Percentiles rank a stretch among this genome's conserved stretches.
phyloP scores from a whole-genome alignment of 2,888 invertebrate species.

The Ichneumon xanthorius region DNA sequence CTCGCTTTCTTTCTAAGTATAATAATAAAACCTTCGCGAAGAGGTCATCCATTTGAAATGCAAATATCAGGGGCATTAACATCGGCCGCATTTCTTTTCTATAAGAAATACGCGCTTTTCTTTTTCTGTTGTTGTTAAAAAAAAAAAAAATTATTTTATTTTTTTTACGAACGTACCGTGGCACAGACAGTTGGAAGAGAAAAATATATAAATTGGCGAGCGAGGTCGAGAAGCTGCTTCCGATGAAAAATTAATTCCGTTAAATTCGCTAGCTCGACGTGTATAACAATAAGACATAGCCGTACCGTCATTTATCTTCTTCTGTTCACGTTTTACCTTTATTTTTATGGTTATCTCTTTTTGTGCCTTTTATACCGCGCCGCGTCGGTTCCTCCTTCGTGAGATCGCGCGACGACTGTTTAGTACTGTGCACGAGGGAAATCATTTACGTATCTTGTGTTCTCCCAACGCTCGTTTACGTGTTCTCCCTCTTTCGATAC shows the following conservation, averaged over 20 bases:
- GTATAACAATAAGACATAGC: constrained; percentile 3
- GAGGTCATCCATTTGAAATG: constrained; percentile 65
- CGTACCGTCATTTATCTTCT: constrained; percentile 16
- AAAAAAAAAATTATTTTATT: neutral
- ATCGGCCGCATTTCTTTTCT: constrained; percentile 47
- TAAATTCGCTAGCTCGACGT: constrained; percentile 15
- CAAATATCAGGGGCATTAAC: constrained; percentile 61
- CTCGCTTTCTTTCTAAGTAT: constrained; percentile 52
- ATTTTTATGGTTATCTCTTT: neutral
- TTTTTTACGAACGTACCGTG: neutral
- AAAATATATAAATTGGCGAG: neutral
- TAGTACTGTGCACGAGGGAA: constrained; percentile 12
- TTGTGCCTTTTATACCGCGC: neutral
- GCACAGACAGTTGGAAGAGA: neutral
- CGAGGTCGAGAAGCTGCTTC: constrained; percentile 23
- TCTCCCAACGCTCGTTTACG: neutral
- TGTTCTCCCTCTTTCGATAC: constrained; percentile 1
- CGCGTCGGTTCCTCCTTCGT: neutral
- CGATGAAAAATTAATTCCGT: constrained; percentile 33
- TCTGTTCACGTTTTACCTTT: neutral
- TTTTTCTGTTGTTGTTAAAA: neutral
- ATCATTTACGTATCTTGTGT: constrained; percentile 25
- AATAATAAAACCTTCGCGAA: constrained; percentile 61
- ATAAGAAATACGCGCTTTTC: constrained; percentile 39
- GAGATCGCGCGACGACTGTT: neutral